Evolutionary conservation across 2,113 vertebrate genomes (phyloP).

Genomic region (Barnardius zonarius): DNA sequence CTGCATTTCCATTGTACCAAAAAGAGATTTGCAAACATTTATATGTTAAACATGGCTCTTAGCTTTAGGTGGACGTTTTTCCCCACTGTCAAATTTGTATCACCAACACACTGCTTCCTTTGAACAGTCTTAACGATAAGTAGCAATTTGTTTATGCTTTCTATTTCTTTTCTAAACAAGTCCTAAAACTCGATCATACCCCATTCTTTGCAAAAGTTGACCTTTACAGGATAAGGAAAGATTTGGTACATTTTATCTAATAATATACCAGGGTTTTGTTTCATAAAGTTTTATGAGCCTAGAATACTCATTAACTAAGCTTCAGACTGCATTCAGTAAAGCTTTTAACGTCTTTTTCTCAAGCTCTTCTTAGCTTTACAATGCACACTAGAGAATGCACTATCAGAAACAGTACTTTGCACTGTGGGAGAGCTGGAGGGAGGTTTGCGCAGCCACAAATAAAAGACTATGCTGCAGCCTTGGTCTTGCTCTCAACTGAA

Average conservation of each 20-base stretch:
- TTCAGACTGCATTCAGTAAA: neutral
- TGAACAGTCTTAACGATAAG: neutral
- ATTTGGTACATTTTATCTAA: neutral
- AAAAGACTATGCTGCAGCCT: neutral
- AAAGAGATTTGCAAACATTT: constrained; percentile 1
- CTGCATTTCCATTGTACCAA: neutral
- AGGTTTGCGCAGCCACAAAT: neutral
- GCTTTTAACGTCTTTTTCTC: neutral
- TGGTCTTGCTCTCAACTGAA: neutral
- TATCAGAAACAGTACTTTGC: neutral
- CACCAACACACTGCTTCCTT: neutral
- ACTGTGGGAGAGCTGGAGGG: neutral
- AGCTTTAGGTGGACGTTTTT: neutral
- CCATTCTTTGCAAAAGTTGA: neutral
- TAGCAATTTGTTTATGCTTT: neutral
- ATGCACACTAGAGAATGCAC: fast-evolving
- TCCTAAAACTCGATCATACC: neutral
- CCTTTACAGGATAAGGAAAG: neutral
- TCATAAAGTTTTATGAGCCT: neutral
- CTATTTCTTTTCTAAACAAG: neutral
- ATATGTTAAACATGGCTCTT: neutral
- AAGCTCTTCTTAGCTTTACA: neutral
- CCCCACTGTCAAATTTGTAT: neutral
- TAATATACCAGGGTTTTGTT: neutral
- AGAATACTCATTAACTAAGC: neutral